phyloP scores from a whole-genome alignment of 2,113 vertebrate species.

The Dryoscopus gambensis region DNA sequence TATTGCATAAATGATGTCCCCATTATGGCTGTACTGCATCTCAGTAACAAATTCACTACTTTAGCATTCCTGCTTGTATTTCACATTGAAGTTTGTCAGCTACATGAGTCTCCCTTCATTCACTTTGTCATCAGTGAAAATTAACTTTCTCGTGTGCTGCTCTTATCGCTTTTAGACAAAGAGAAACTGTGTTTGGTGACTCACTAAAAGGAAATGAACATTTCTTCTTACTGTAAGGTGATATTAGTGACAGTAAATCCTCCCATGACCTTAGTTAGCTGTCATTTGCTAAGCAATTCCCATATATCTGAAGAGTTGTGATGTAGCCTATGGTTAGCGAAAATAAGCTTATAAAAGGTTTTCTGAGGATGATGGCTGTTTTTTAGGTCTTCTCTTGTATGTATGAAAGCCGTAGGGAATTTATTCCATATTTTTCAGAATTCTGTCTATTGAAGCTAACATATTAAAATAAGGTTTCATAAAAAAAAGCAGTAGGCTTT shows the following conservation, averaged over 20 bases:
- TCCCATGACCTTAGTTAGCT: not conserved
- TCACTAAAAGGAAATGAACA: not conserved
- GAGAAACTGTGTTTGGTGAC: not conserved
- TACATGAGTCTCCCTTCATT: not conserved
- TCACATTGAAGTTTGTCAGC: not conserved
- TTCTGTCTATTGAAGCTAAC: not conserved
- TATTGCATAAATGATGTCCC: not conserved
- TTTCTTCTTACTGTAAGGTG: not conserved
- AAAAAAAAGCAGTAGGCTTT: not conserved
- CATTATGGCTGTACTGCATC: not conserved
- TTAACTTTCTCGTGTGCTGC: not conserved
- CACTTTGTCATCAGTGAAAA: not conserved
- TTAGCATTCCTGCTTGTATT: not conserved
- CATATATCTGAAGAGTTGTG: not conserved
- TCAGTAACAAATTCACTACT: not conserved
- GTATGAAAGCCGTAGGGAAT: not conserved
- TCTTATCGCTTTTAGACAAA: not conserved
- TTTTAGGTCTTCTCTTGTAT: not conserved
- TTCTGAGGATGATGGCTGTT: not conserved
- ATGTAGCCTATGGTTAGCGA: not conserved
- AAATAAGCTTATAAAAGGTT: not conserved
- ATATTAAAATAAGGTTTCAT: not conserved
- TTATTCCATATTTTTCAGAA: not conserved
- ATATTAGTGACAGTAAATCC: not conserved
- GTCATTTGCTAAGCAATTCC: not conserved